These are phyloP conservation scores for Julus scanicus DNA, from an alignment of 2,888 invertebrate genomes.

Conservation along the genomic window DNA sequence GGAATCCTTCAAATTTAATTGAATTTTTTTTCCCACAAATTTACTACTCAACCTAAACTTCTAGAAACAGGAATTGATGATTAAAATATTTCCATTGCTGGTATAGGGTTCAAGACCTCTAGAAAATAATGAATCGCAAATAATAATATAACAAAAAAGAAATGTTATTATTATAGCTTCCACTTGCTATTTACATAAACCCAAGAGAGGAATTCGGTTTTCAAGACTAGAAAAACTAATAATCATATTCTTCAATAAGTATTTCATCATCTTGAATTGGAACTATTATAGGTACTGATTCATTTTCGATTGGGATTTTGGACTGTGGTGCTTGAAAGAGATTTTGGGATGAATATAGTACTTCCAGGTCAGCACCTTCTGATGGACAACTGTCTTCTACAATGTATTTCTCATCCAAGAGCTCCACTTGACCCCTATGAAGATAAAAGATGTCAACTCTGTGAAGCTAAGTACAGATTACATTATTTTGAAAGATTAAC, in stretches of 20 bases:
- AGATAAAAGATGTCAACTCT: background rate
- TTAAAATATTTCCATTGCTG: no score
- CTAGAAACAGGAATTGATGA: no score
- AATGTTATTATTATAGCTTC: no score
- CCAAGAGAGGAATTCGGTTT: no score
- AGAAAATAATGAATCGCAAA: no score
- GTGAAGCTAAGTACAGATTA: background rate
- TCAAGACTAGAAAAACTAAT: background rate
- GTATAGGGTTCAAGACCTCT: no score
- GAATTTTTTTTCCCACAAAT: no score
- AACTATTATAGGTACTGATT: background rate
- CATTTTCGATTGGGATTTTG: background rate
- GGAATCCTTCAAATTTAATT: no score
- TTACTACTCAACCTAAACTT: no score
- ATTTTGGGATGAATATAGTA: background rate
- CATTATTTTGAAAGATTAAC: background rate
- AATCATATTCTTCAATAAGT: constrained; percentile 30
- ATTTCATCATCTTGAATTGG: constrained; percentile 20
- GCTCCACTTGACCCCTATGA: constrained; percentile 18
- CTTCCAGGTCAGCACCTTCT: background rate
- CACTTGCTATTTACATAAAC: no score
- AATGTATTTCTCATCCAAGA: background rate
- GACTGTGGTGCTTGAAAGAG: background rate
- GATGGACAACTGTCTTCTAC: background rate
- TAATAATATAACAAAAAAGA: no score